phyloP scores from a whole-genome alignment of 2,888 invertebrate species.

The Hermaeophaga mercurialis region DNA sequence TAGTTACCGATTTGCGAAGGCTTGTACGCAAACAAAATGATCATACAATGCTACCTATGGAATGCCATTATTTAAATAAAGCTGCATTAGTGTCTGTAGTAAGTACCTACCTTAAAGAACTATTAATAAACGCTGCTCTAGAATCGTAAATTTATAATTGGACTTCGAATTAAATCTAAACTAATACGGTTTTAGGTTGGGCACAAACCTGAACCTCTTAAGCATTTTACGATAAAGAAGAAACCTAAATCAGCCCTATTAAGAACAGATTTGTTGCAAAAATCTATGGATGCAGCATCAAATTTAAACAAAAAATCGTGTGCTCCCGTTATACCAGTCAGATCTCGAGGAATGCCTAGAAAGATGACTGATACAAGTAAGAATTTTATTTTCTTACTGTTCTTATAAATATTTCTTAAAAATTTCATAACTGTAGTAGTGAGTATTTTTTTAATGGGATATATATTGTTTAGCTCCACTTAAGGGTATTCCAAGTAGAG shows the following conservation, averaged over 20 bases:
- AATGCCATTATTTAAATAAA: constrained; percentile 96
- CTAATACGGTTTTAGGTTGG: constrained; percentile 73
- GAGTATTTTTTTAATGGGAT: too few species aligned
- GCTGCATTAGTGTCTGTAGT: constrained; percentile 88
- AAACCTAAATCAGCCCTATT: constrained; percentile 94
- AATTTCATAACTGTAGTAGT: neutral
- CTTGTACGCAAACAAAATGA: constrained; percentile 84
- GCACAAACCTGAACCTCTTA: constrained; percentile 80
- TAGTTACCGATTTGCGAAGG: constrained; percentile 82
- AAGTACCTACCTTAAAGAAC: constrained; percentile 47
- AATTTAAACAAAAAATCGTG: constrained; percentile 89
- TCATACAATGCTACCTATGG: constrained; percentile 86
- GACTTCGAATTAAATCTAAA: too few species aligned
- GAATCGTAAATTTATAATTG: too few species aligned
- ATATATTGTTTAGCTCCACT: constrained; percentile 73
- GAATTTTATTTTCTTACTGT: constrained; percentile 11
- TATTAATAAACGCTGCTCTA: too few species aligned
- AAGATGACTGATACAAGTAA: constrained; percentile 96
- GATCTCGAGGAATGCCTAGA: constrained; percentile 87
- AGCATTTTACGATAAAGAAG: constrained; percentile 91
- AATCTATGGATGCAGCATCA: constrained; percentile 87
- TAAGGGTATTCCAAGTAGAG: constrained; percentile 88
- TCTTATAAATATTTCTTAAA: neutral
- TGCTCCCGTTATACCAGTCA: constrained; percentile 86
- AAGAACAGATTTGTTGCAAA: constrained; percentile 86